Evolutionary conservation across 2,797 vertebrate genomes (phyloP), one percentile per base, ranked within the genome.

Genomic region (Paedocypris micromegethes): DNA sequence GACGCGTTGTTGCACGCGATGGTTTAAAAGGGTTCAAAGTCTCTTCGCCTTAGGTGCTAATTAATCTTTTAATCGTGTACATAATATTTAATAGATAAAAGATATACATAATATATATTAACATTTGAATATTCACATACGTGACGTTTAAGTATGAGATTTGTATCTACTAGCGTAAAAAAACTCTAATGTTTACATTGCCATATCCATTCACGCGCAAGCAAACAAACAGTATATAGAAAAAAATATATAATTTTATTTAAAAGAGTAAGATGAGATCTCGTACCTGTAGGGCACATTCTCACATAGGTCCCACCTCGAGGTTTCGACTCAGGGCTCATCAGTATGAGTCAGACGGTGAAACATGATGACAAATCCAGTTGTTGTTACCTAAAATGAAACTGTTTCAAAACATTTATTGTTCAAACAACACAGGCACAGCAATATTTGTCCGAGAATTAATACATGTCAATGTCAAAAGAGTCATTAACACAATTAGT

Each of bases 261-360:
- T 1, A 9, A 5, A 43, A 37, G 38, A 49, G 67, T 45, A 69
- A 23, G 23, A 9, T 40, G 44, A 55, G 58, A 62, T 69, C 67
- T 62, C 42, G 39, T 62, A 49, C 39, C 67, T 69, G 8, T 38
- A 39, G 51, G 67, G 39, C 58, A 69, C 49, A 54, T 55, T 55
- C 66, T 39, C 58, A 43, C 9, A n/a, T 58, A 5, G n/a, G 9
- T 51, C 67, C 9, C 67, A 55, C 67, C 67, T 69, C 5, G 3
- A 9, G 7, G 8, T 69, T 69, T 48, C 3, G 9, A 59, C 47
- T 45, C 50, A 68, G 60, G 58, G 61, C 50, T 69, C 67, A 55
- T 55, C 23, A 23, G 7, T 37, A 6, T 7, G 5, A 61, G 39
- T 55, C 51, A 69, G 43, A 54, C 51, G 43, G 37, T 48, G 43